Base-by-base conservation (phyloP, 1,140 invertebrate species). In the Streblospio benedicti region DNA sequence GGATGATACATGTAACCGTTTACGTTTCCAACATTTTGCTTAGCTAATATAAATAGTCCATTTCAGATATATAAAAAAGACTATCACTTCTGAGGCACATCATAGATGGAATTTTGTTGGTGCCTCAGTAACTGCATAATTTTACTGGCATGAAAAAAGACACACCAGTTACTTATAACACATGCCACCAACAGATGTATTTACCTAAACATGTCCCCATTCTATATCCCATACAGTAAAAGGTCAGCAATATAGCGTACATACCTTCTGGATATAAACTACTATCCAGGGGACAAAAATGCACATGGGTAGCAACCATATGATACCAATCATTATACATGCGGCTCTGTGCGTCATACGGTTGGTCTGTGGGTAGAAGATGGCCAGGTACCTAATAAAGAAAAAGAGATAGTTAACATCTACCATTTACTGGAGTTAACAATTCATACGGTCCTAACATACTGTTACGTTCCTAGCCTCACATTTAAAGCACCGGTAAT, bases 291-390 rank as follows among this genome's bases (percentile, higher is more conserved):
- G 92, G 0, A 90, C 85, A 45, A 90, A 91, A 28, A 89, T 85
- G 16, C 85, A 83, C 45, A 90, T 76, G 0, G 91, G 89, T 60
- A 92, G 85, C 63, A 89, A 81, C 93, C 93, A 95, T 68, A 95
- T 94, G 68, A 91, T 76, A n/a, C 87, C 78, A 64, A 96, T 93
- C 81, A 93, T 89, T 70, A 89, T 79, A 16, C 89, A 82, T 0
- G 90, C 90, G 25, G 87, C 84, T 41, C 85, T 80, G 63, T 89
- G 90, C 23, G 90, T 93, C 74, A 95, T 91, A 76, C 93, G 91
- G 64, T 87, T 87, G 72, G 90, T 90, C 64, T 95, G 75, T 1
- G 91, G 90, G 85, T 89, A 93, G 86, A 92, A 95, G 61, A 95
- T 95, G 30, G 92, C 92, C 62, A 94, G 80, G 74, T 93, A 95